A percentile compares a stretch with the other conserved stretches of the same genome.
These are phyloP conservation scores for Meganola albula DNA, from an alignment of 2,888 invertebrate genomes.

Conservation along the genomic window DNA sequence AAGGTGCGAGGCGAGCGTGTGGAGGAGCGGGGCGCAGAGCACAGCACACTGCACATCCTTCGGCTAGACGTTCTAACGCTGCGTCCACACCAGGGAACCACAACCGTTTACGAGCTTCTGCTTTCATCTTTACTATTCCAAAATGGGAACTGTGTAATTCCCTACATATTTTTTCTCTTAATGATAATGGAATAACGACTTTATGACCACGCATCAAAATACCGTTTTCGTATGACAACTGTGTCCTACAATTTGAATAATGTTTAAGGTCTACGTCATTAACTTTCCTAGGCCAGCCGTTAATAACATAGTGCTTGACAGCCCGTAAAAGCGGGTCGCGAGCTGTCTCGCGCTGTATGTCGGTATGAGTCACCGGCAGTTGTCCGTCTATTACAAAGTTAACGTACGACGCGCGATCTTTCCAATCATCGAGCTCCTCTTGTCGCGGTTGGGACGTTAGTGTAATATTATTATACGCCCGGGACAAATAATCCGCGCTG, in stretches of 20 bases:
- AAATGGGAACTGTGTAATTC: constrained; percentile 9
- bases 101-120: constrained; percentile 16
- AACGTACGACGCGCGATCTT: too few relatives aligned
- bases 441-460: too few relatives aligned
- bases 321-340: neutral
- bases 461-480: too few relatives aligned
- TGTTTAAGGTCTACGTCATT: neutral
- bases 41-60: neutral
- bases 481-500: too few relatives aligned
- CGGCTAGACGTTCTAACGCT: constrained; percentile 10
- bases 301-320: constrained; percentile 3
- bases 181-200: constrained; percentile 1
- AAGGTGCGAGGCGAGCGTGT: constrained; percentile 14
- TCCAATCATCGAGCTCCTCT: too few relatives aligned
- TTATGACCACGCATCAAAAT: constrained; percentile 6
- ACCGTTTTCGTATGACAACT: constrained; percentile 3
- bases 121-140: constrained; percentile 13
- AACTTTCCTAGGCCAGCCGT: constrained; percentile 8
- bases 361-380: constrained; percentile 3
- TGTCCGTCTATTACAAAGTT: constrained; percentile 4
- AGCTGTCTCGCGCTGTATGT: constrained; percentile 3
- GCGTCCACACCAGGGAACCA: constrained; percentile 25
- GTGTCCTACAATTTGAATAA: constrained; percentile 2
- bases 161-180: neutral
- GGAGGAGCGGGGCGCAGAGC: constrained; percentile 11